A percentile compares a stretch with the other conserved stretches of the same genome.
Conservation (phyloP, 1,140 invertebrate species). For the Trichonephila clavata region DNA sequence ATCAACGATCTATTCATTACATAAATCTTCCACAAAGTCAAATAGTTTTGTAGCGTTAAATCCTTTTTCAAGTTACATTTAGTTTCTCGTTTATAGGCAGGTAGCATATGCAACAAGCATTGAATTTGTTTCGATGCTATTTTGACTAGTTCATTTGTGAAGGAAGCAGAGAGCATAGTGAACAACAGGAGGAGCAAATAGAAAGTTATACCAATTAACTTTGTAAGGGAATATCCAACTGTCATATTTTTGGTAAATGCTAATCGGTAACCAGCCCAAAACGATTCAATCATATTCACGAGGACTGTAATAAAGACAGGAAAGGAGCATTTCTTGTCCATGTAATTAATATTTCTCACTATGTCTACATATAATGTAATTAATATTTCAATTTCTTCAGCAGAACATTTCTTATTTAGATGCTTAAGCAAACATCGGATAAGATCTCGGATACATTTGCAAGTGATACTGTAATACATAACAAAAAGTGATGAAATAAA, state of each 20-base stretch:
- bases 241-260: too few relatives aligned
- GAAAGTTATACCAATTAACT: too few relatives aligned
- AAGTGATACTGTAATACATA: not conserved
- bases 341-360: too few relatives aligned
- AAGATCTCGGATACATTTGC: not conserved
- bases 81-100: not conserved
- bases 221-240: too few relatives aligned
- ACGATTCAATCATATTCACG: too few relatives aligned
- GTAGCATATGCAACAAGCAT: not conserved
- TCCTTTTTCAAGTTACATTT: not conserved
- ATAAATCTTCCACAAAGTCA: not conserved
- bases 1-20: not conserved
- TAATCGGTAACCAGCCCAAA: too few relatives aligned
- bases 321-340: too few relatives aligned
- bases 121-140: not conserved
- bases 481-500: not conserved
- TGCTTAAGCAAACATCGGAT: not conserved
- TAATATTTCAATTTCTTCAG: not conserved
- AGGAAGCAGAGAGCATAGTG: not conserved
- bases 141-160: not conserved
- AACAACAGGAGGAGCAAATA: not conserved
- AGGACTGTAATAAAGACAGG: too few relatives aligned
- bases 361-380: too few relatives aligned
- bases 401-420: not conserved
- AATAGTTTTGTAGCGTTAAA: too few relatives aligned